Percentiles rank a stretch among this genome's conserved stretches.
Evolutionary conservation across 2,113 vertebrate species (phyloP).

Genomic region (Nerophis lumbriciformis): DNA sequence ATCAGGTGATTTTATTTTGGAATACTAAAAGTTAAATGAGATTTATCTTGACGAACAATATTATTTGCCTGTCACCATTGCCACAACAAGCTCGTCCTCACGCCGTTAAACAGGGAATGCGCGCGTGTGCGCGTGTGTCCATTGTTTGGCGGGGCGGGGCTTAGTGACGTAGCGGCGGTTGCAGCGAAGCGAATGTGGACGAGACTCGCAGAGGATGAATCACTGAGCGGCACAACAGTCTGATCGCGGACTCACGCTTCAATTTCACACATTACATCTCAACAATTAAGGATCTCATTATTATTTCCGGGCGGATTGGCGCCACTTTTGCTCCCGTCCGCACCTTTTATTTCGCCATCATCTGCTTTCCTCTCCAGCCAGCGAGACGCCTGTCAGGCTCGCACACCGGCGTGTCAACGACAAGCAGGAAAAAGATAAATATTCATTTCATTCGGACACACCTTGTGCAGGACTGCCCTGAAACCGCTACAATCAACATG

Average conservation of each 20-base stretch:
- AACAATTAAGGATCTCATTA: not conserved
- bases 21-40: too few relatives aligned
- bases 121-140: not conserved
- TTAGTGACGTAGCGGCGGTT: slow-evolving; percentile 47
- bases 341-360: not conserved
- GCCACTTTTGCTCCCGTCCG: not conserved
- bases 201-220: slow-evolving; percentile 52
- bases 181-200: slow-evolving; percentile 40
- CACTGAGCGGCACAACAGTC: slow-evolving; percentile 20
- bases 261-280: not conserved
- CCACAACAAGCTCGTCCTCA: not conserved
- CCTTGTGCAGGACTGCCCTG: slow-evolving; percentile 27
- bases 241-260: slow-evolving; percentile 17
- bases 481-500: slow-evolving; percentile 42
- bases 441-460: slow-evolving; percentile 19
- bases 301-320: not conserved
- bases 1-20: too few relatives aligned
- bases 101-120: not conserved
- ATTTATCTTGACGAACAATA: not conserved
- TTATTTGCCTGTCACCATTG: not conserved
- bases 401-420: slow-evolving; percentile 18
- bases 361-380: slow-evolving; percentile 23
- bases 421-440: slow-evolving; percentile 2
- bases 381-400: slow-evolving; percentile 21
- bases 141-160: slow-evolving; percentile 47